phyloP scores from a whole-genome alignment of 2,797 vertebrate species.

The Myripristis jacobus region DNA sequence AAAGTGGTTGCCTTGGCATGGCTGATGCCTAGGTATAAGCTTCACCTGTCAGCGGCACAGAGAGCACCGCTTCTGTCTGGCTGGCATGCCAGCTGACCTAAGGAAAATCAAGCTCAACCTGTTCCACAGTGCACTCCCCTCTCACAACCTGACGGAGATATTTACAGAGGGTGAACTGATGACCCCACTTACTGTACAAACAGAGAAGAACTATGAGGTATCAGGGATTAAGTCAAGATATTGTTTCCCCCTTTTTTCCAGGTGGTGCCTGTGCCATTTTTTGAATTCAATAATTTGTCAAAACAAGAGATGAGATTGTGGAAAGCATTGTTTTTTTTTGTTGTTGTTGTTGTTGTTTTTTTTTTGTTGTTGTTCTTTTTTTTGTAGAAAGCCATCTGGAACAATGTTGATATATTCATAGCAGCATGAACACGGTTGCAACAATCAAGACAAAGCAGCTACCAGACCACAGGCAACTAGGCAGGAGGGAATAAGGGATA shows the following conservation, averaged over 20 bases:
- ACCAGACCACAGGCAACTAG: conserved; percentile 19
- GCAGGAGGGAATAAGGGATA: not conserved
- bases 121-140: conserved; percentile 60
- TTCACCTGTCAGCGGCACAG: conserved; percentile 73
- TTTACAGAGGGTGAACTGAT: conserved; percentile 49
- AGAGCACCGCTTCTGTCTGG: conserved; percentile 63
- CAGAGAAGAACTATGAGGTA: not conserved
- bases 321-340: conserved; percentile 63
- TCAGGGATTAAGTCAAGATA: not conserved
- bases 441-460: conserved; percentile 37
- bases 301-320: conserved; percentile 62
- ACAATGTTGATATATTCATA: conserved; percentile 1
- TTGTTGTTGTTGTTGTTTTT: too few relatives aligned
- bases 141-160: conserved; percentile 37
- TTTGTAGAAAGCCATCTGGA: conserved; percentile 52
- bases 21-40: conserved; percentile 67
- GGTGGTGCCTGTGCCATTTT: not conserved
- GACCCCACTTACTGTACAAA: conserved; percentile 37
- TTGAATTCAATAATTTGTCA: too few relatives aligned
- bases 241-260: conserved; percentile 9
- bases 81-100: conserved; percentile 71
- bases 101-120: conserved; percentile 77
- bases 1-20: conserved; percentile 68
- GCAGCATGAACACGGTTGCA: conserved; percentile 5
- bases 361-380: too few relatives aligned